Evolutionary conservation across 2,113 vertebrate species (phyloP).

Genomic region (Megaleporinus macrocephalus): DNA sequence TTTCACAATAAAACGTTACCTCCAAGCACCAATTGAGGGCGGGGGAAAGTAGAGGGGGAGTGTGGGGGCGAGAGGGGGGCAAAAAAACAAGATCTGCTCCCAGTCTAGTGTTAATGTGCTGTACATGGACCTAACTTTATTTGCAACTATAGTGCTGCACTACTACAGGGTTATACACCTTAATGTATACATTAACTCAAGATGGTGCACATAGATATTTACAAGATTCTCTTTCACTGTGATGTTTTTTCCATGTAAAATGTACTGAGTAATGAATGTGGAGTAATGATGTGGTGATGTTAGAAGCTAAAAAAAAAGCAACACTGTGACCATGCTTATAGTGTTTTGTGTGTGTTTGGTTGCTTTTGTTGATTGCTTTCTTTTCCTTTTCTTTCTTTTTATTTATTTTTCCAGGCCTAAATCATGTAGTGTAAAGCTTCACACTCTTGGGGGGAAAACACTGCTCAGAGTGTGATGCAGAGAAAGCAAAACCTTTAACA

Average conservation of each 20-base stretch:
- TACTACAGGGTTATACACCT: not conserved
- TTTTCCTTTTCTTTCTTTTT: not conserved
- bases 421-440: not conserved
- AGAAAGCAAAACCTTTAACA: not conserved
- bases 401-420: not conserved
- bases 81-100: too few relatives aligned
- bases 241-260: too few relatives aligned
- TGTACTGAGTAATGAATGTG: too few relatives aligned
- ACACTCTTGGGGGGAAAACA: not conserved
- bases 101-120: not conserved
- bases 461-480: not conserved
- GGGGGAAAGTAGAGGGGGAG: too few relatives aligned
- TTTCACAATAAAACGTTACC: not conserved
- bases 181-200: not conserved
- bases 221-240: too few relatives aligned
- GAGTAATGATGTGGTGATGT: too few relatives aligned
- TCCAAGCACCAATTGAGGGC: too few relatives aligned
- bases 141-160: not conserved
- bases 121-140: not conserved
- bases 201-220: not conserved
- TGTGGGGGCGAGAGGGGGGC: too few relatives aligned
- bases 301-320: too few relatives aligned
- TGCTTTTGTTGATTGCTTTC: too few relatives aligned
- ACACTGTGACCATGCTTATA: not conserved
- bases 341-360: too few relatives aligned